Base-by-base conservation (phyloP, 2,113 vertebrate genomes). In the Rhipidura dahli region DNA sequence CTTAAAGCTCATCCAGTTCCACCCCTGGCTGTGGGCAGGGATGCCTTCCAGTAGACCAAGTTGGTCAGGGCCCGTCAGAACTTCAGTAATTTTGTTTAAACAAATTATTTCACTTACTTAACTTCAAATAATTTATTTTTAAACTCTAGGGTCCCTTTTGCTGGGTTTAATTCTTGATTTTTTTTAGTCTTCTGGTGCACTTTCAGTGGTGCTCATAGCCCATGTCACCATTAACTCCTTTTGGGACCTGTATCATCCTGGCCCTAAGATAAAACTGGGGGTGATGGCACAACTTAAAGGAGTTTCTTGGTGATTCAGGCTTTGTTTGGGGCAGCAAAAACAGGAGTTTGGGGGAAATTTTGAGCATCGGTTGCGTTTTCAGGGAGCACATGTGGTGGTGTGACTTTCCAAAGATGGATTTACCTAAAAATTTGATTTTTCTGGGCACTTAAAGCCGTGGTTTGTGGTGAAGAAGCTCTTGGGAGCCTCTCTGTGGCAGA, bases 391-490 rank as follows among this genome's bases (percentile, higher is more conserved):
- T 51, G 10, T 63, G 64, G 9, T 10, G 33, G 11, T n/a, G n/a
- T n/a, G 33, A 11, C 56, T 69, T 54, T 33, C 22, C 68, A 44
- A 15, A 59, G 63, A 18, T 2, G 27, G 31, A 30, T 37, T 44
- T 56, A 37, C 56, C 16, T 83, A 33, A 76, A 77, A 64, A 13
- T 15, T 12, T 26, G 37, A 6, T 54, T 50, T 49, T n/a, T 91
- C 15, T 19, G 51, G 30, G 39, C 45, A 11, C 1, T 1, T 11
- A 27, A 35, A 91, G 13, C 24, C 1, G 3, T 42, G 2, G 0
- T 31, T 65, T 33, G 20, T 20, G 21, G 7, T 70, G n/a, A 45
- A 70, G 77, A 65, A 90, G 45, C 56, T 54, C 15, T 9, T 3
- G 6, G 5, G 19, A 66, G 35, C 20, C 1, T 30, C 0, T 0